Evolutionary conservation across 2,888 invertebrate species (phyloP).

Genomic region (Athripsodes cinereus): DNA sequence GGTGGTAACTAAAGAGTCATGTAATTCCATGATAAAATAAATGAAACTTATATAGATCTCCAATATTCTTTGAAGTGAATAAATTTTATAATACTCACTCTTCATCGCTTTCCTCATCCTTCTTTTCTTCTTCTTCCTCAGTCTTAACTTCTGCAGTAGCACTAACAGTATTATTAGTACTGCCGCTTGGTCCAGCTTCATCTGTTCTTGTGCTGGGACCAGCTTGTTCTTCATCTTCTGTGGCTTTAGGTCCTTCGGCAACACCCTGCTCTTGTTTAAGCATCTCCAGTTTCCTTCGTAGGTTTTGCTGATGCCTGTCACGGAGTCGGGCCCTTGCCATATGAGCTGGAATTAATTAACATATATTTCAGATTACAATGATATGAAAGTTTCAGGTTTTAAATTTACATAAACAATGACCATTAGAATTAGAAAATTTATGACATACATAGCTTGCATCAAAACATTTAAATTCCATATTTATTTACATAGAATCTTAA

Average conservation of each 20-base stretch:
- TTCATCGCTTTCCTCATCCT: constrained; percentile 34
- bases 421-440: too few relatives aligned
- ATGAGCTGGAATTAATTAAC: constrained; percentile 74
- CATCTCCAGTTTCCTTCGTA: constrained; percentile 80
- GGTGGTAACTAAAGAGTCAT: too few relatives aligned
- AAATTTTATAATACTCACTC: constrained; percentile 32
- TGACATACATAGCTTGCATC: too few relatives aligned
- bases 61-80: too few relatives aligned
- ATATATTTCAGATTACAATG: too few relatives aligned
- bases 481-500: too few relatives aligned
- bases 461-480: too few relatives aligned
- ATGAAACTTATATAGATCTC: too few relatives aligned
- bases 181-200: constrained; percentile 13
- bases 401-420: too few relatives aligned
- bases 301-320: constrained; percentile 87
- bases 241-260: constrained; percentile 7
- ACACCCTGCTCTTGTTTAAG: constrained; percentile 82
- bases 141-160: constrained; percentile 26
- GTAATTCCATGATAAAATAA: too few relatives aligned
- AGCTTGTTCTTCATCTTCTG: constrained; percentile 30
- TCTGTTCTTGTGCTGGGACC: background rate
- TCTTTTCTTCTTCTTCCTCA: background rate
- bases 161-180: constrained; percentile 27
- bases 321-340: constrained; percentile 88
- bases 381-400: too few relatives aligned